Conservation (phyloP, 1,140 invertebrate species). For the Galleria mellonella region DNA sequence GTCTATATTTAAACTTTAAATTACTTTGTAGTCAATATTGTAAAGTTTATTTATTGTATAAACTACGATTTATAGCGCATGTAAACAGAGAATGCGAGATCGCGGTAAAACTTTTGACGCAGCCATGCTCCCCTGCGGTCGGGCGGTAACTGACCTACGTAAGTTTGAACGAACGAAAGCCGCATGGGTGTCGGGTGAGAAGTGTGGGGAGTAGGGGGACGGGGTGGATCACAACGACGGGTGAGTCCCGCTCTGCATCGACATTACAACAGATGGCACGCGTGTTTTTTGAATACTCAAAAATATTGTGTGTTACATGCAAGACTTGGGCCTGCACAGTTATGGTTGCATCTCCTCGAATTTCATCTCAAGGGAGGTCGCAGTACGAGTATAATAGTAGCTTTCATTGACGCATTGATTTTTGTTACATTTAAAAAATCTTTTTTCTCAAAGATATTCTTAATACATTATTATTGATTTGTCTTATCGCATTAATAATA, state of each 20-base stretch:
- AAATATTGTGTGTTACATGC: constrained; percentile 52
- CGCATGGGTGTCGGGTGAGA: constrained; percentile 58
- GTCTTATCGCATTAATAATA: too few relatives aligned
- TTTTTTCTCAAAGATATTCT: too few relatives aligned
- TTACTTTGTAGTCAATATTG: constrained; percentile 43
- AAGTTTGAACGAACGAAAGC: constrained; percentile 74
- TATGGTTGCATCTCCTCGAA: constrained; percentile 48
- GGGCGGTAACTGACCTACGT: constrained; percentile 75
- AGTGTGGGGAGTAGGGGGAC: constrained; percentile 31
- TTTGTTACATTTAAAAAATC: too few relatives aligned
- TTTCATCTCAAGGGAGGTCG: constrained; percentile 67
- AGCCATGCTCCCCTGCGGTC: constrained; percentile 71
- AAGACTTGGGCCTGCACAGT: constrained; percentile 67
- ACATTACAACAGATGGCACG: constrained; percentile 70
- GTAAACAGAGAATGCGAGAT: constrained; percentile 66
- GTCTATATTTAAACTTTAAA: constrained; percentile 38
- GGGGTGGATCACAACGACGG: constrained; percentile 39
- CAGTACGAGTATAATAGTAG: constrained; percentile 34
- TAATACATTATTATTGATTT: too few relatives aligned
- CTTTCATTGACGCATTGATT: not conserved
- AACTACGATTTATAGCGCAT: constrained; percentile 56
- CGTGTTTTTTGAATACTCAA: constrained; percentile 65
- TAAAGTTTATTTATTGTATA: constrained; percentile 39
- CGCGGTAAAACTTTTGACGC: constrained; percentile 69
- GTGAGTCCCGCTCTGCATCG: constrained; percentile 65